Evolutionary conservation across 2,888 invertebrate species (phyloP).

Genomic region (Furcula furcula): DNA sequence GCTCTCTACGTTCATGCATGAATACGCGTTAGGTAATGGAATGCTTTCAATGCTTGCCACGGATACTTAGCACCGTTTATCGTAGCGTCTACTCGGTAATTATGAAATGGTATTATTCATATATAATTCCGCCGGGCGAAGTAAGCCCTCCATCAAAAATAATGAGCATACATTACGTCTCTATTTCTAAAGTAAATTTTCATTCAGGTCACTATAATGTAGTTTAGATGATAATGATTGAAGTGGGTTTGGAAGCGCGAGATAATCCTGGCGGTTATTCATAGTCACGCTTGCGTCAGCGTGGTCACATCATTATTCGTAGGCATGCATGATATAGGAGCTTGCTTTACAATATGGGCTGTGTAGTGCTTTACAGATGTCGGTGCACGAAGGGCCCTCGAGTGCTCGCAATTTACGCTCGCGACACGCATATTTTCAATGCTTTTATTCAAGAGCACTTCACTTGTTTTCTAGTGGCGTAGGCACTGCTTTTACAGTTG

Average conservation of each 20-base stretch:
- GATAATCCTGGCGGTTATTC: conserved; percentile 58
- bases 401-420: conserved; percentile 25
- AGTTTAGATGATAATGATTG: conserved; percentile 14
- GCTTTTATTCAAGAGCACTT: conserved; percentile 24
- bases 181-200: conserved; percentile 6
- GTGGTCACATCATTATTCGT: conserved; percentile 63
- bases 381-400: conserved; percentile 23
- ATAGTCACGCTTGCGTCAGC: conserved; percentile 54
- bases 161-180: conserved; percentile 10
- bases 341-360: conserved; percentile 27
- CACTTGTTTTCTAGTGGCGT: conserved; percentile 12
- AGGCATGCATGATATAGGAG: conserved; percentile 59
- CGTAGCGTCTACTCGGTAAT: conserved; percentile 14
- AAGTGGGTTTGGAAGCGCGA: conserved; percentile 22
- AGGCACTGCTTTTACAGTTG: neutral
- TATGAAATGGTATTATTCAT: conserved; percentile 21
- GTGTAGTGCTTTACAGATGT: conserved; percentile 9
- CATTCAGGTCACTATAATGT: conserved; percentile 2
- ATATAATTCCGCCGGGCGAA: conserved; percentile 5
- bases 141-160: conserved; percentile 7
- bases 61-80: conserved; percentile 26
- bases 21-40: conserved; percentile 34
- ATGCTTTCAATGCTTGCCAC: conserved; percentile 28
- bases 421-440: conserved; percentile 19
- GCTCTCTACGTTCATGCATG: conserved; percentile 27